These are phyloP conservation scores for Tortrix viridana DNA, from an alignment of 2,888 invertebrate genomes.

Conservation along the genomic window DNA sequence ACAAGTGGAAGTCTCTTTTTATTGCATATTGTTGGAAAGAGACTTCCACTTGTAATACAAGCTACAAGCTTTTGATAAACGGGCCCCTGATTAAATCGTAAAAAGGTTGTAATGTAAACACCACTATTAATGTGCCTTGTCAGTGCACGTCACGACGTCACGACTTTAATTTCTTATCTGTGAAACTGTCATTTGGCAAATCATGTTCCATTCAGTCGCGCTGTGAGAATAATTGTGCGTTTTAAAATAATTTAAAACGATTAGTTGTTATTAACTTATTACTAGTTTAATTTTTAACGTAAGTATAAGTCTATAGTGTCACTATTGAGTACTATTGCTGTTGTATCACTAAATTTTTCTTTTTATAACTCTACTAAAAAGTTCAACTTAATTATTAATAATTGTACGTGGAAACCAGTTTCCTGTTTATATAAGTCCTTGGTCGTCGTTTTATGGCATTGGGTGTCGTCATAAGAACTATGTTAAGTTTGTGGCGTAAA, in stretches of 20 bases:
- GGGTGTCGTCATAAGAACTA: slow-evolving; percentile 37
- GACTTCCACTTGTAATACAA: too few species aligned
- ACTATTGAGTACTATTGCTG: slow-evolving; percentile 40
- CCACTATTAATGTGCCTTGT: slow-evolving; percentile 16
- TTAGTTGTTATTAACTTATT: slow-evolving; percentile 36
- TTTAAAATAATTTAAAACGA: slow-evolving; percentile 36
- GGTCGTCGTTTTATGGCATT: slow-evolving; percentile 57
- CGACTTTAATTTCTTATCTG: slow-evolving; percentile 39
- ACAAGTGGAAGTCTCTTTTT: too few species aligned
- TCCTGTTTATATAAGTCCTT: slow-evolving; percentile 61
- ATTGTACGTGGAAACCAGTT: slow-evolving; percentile 64
- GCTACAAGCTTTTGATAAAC: too few species aligned
- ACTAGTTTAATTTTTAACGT: slow-evolving; percentile 26
- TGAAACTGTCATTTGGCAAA: slow-evolving; percentile 62
- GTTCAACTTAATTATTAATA: slow-evolving; percentile 49
- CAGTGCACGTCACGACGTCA: slow-evolving; percentile 25
- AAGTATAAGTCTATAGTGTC: slow-evolving; percentile 44
- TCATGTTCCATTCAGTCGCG: slow-evolving; percentile 58
- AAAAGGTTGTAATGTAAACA: not conserved
- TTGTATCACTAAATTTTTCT: not conserved
- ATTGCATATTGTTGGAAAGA: too few species aligned
- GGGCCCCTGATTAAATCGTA: not conserved
- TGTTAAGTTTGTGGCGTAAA: slow-evolving; percentile 10
- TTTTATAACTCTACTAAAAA: slow-evolving; percentile 26
- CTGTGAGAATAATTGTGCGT: slow-evolving; percentile 46